A percentile compares a stretch with the other conserved stretches of the same genome.
Conservation (phyloP, 1,140 invertebrate genomes). For the Homalodisca vitripennis region DNA sequence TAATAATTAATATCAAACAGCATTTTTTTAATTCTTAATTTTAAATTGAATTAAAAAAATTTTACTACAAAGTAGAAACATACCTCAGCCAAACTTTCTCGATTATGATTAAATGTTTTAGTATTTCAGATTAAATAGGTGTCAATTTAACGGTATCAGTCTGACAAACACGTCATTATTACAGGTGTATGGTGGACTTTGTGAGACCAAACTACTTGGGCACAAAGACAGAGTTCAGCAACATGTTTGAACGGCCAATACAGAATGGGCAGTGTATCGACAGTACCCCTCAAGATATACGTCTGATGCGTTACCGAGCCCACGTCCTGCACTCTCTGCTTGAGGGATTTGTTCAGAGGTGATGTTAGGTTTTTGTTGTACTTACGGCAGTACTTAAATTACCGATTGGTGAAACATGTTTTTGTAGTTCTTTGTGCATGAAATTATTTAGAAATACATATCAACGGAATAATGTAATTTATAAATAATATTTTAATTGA, state of each 20-base stretch:
- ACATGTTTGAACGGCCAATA: slow-evolving; percentile 95
- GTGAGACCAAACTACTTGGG: slow-evolving; percentile 91
- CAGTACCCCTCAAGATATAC: slow-evolving; percentile 85
- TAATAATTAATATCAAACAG: slow-evolving; percentile 8
- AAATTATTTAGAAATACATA: not conserved
- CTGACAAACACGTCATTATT: too few relatives aligned
- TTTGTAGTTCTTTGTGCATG: too few relatives aligned
- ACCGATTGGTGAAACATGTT: too few relatives aligned
- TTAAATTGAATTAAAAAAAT: not conserved
- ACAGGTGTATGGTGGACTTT: slow-evolving; percentile 88
- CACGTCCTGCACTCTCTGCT: slow-evolving; percentile 88
- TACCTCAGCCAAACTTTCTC: too few relatives aligned
- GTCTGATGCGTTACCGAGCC: slow-evolving; percentile 85
- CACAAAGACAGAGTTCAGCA: slow-evolving; percentile 90
- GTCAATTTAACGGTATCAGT: too few relatives aligned
- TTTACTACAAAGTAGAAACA: not conserved
- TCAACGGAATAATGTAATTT: too few relatives aligned
- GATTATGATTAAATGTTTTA: too few relatives aligned
- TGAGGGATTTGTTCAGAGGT: slow-evolving; percentile 88
- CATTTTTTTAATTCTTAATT: slow-evolving; percentile 10
- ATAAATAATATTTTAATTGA: too few relatives aligned
- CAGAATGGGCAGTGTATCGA: slow-evolving; percentile 94
- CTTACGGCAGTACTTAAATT: not conserved
- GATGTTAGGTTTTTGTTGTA: slow-evolving; percentile 27
- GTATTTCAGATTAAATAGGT: too few relatives aligned